Evolutionary conservation across 2,113 vertebrate species (phyloP), one percentile per base, ranked within the genome.

Genomic region (Delphinus delphis): DNA sequence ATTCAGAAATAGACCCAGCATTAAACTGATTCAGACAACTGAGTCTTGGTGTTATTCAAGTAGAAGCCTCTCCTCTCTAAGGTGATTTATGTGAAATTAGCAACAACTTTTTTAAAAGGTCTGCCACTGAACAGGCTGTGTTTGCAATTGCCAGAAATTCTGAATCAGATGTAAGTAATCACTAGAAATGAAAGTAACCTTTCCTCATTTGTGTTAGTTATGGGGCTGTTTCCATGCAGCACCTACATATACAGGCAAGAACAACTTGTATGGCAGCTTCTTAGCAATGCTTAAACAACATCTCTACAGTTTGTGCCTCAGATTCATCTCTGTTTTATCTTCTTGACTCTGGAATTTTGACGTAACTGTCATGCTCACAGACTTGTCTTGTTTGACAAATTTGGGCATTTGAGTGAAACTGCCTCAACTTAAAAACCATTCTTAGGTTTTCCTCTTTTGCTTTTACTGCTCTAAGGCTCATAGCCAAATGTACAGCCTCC

Each of bases 331-430:
- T 92, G 25, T 95, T 92, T 97, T 92, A 33, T 88, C 73, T 91
- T 89, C 88, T 97, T 97, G 36, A 91, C 50, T 97, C 41, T 91
- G 60, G 86, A 91, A 62, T 96, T 96, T 95, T 96, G 63, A 53
- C n/a, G 25, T 90, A 67, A 44, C 92, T 93, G 3, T 67, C 65
- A 53, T 89, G 47, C 58, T 38, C 67, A 71, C 31, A 50, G n/a
- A 67, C 55, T 96, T 93, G 68, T 94, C 60, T 96, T 93, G 74
- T 94, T 97, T 93, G 91, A 89, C 33, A 82, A 80, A 97, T 83
- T 88, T 97, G 82, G 73, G n/a, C 47, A 31, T 93, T 96, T 67
- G 91, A 89, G 70, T 86, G 47, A 90, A 96, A 90, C 60, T 44
- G 17, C 50, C 80, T 90, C 65, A 58, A 7, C 62, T 83, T 94